Percentiles rank a stretch among this genome's conserved stretches.
Conservation (phyloP, 2,888 invertebrate species). For the Chrysotoxum bicinctum region DNA sequence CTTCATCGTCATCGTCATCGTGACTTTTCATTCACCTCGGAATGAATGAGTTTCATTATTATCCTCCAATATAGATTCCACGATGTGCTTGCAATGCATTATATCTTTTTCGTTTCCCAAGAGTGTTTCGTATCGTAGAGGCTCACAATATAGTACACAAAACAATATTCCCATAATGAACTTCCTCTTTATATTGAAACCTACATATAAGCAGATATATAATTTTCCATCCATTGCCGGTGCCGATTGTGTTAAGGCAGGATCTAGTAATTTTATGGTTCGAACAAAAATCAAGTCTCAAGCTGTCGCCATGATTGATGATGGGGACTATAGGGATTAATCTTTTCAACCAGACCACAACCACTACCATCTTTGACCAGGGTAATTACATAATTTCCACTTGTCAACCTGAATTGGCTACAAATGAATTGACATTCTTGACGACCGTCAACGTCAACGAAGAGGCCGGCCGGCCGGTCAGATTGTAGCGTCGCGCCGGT, state of each 20-base stretch:
- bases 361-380: constrained; percentile 31
- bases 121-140: not conserved
- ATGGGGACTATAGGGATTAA: constrained; percentile 55
- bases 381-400: constrained; percentile 67
- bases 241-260: constrained; percentile 8
- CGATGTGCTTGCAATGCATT: constrained; percentile 36
- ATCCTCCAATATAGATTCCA: constrained; percentile 10
- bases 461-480: not conserved
- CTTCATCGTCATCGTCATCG: constrained; percentile 8
- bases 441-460: constrained; percentile 12
- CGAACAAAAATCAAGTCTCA: constrained; percentile 38
- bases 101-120: constrained; percentile 25
- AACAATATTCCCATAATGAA: constrained; percentile 39
- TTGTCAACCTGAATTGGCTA: constrained; percentile 59
- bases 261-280: constrained; percentile 54
- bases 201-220: not conserved
- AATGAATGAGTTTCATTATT: constrained; percentile 59
- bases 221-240: constrained; percentile 1
- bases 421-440: constrained; percentile 61
- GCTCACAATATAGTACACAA: not conserved
- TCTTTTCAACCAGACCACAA: constrained; percentile 39
- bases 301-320: constrained; percentile 65
- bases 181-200: constrained; percentile 18
- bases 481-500: not conserved
- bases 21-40: constrained; percentile 53